Evolutionary conservation across 2,888 invertebrate genomes (phyloP).

Genomic region (Apamea anceps): DNA sequence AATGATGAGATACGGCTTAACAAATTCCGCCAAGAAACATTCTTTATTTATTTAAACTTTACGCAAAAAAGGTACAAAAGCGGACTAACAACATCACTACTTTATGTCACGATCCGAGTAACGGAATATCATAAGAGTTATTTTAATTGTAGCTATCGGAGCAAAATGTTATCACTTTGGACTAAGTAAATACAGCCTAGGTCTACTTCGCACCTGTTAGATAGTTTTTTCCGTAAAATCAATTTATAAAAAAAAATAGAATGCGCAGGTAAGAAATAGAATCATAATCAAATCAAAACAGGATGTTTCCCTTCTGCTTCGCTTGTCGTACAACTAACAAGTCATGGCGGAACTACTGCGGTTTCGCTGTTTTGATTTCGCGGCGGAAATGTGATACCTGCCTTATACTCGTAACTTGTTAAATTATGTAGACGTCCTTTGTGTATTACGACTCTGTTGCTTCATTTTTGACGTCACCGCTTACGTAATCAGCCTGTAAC

Average conservation of each 20-base stretch:
- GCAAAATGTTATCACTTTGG: not conserved
- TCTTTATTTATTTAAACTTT: too few species aligned
- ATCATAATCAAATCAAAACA: not conserved
- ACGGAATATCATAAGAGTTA: not conserved
- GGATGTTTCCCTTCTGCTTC: not conserved
- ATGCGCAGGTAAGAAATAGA: not conserved
- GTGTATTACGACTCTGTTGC: not conserved
- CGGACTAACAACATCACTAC: not conserved
- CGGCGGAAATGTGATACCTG: not conserved
- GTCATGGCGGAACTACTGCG: not conserved
- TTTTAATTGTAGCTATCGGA: not conserved
- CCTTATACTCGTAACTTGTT: not conserved
- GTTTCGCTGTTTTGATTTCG: not conserved
- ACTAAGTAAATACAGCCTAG: not conserved
- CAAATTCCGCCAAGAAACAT: not conserved
- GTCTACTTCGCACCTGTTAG: not conserved
- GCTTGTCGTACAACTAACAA: not conserved
- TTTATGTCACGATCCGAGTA: not conserved
- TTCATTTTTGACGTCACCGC: not conserved
- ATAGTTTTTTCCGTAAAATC: not conserved
- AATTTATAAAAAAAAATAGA: not conserved
- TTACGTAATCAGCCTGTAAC: not conserved
- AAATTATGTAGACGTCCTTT: not conserved
- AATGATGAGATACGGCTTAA: not conserved
- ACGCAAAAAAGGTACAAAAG: too few species aligned